phyloP scores from a whole-genome alignment of 2,888 invertebrate species.

The Lymantria dispar region DNA sequence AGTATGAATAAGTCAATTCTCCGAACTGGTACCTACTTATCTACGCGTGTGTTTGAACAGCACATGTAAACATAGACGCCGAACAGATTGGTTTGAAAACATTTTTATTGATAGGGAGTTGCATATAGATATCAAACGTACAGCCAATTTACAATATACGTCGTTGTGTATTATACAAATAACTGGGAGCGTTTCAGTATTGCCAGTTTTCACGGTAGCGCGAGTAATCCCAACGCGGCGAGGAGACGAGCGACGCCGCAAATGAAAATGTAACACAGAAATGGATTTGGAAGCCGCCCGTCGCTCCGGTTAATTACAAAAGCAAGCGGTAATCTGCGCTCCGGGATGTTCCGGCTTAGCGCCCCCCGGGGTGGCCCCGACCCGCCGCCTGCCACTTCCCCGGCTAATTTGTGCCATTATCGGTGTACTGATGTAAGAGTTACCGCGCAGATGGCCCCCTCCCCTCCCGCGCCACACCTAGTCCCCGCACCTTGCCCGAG shows the following conservation, averaged over 20 bases:
- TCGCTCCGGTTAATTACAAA: constrained; percentile 83
- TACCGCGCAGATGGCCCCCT: constrained; percentile 77
- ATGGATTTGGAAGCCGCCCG: constrained; percentile 83
- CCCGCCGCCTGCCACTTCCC: constrained; percentile 72
- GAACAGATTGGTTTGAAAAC: constrained; percentile 45
- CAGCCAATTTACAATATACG: constrained; percentile 38
- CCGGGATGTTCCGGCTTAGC: constrained; percentile 82
- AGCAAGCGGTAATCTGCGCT: constrained; percentile 83
- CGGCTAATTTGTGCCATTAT: constrained; percentile 82
- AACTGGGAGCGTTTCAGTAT: constrained; percentile 52
- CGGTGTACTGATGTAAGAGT: constrained; percentile 83
- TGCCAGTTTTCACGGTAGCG: constrained; percentile 61
- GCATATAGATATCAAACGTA: constrained; percentile 32
- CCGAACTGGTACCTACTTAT: constrained; percentile 54
- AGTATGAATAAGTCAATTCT: constrained; percentile 77
- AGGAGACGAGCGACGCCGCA: constrained; percentile 68
- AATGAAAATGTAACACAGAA: constrained; percentile 83
- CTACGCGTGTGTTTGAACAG: constrained; percentile 60
- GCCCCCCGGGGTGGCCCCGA: constrained; percentile 57
- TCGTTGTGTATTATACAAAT: constrained; percentile 44
- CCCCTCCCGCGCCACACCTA: constrained; percentile 39
- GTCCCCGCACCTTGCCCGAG: constrained; percentile 57
- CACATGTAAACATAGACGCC: constrained; percentile 53
- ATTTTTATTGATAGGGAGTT: constrained; percentile 33
- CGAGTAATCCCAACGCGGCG: constrained; percentile 65